phyloP scores from a whole-genome alignment of 2,113 vertebrate species.

The Callocephalon fimbriatum region DNA sequence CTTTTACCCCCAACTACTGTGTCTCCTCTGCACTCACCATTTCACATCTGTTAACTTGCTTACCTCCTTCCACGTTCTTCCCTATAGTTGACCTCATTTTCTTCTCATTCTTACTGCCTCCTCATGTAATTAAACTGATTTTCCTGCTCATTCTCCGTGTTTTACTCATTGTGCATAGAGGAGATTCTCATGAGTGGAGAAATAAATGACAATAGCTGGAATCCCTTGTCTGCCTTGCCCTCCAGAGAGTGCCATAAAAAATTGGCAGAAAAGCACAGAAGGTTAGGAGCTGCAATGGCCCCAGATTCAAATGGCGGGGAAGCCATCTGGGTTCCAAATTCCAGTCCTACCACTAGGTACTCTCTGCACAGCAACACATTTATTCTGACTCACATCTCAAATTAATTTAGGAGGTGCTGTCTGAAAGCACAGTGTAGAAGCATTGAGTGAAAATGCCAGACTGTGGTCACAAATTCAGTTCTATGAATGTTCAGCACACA shows the following conservation, averaged over 20 bases:
- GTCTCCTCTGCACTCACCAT: too few species aligned
- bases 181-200: constrained; percentile 69
- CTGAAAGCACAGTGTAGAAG: constrained; percentile 16
- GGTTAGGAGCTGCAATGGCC: constrained; percentile 17
- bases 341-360: constrained; percentile 61
- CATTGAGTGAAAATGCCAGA: background rate
- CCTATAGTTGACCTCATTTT: constrained; percentile 76
- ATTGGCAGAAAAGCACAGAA: constrained; percentile 56
- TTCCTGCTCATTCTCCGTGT: constrained; percentile 78
- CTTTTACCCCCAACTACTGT: too few species aligned
- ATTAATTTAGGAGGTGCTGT: constrained; percentile 68
- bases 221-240: constrained; percentile 40
- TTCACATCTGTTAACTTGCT: too few species aligned
- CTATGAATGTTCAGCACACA: background rate
- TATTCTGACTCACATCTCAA: constrained; percentile 62
- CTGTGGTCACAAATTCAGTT: background rate
- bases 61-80: too few species aligned
- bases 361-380: constrained; percentile 52
- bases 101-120: constrained; percentile 74
- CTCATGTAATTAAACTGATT: constrained; percentile 81
- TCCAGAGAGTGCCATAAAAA: constrained; percentile 62
- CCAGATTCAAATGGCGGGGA: constrained; percentile 58
- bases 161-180: constrained; percentile 63
- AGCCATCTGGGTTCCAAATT: constrained; percentile 74
- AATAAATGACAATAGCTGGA: constrained; percentile 73